Evolutionary conservation across 2,797 vertebrate genomes (phyloP), one percentile per base, ranked within the genome.

Genomic region (Eulemur coronatus): DNA sequence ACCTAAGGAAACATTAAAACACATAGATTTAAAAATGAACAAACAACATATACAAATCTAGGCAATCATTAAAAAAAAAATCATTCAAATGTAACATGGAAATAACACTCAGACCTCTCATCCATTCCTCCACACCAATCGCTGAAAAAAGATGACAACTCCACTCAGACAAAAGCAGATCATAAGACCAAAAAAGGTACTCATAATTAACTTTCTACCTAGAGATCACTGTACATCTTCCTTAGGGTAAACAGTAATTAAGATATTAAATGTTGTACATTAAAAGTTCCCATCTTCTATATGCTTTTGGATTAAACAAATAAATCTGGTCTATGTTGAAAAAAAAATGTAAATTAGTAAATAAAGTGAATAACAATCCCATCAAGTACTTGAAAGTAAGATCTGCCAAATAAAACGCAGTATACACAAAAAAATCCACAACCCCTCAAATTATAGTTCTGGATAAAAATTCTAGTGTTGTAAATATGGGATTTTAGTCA

Each of bases 1-100:
- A 99, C 98, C 99, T 99, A 98, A 82, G 65, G 65, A 96, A 84
- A 97, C 95, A 98, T 84, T 1, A 1, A 97, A 88, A 89, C 8
- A 92, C 2, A 94, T 4, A 59, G 73, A 6, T 59, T 94, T 81
- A 20, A 96, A 81, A 70, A 89, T 18, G 48, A 57, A 80, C 3
- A 59, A 80, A 80, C 2, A 59, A 76, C 48, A 87, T 17, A 78
- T 26, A 88, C 8, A n/a, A 61, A 59, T 48, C 26, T n/a, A 92
- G 10, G 57, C 38, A 84, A 84, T 48, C 28, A 38, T 63, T 41
- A 38, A 79, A 67, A 55, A 82, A 88, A 70, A 73, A 73, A 63
- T 20, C n/a, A 67, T 11, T 80, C 12, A 35, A 38, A 28, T 67
- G n/a, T 15, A 75, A 92, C 46, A 92, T 5, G 80, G 76, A 81